phyloP scores from a whole-genome alignment of 2,113 vertebrate species.

The Hippocampus zosterae region DNA sequence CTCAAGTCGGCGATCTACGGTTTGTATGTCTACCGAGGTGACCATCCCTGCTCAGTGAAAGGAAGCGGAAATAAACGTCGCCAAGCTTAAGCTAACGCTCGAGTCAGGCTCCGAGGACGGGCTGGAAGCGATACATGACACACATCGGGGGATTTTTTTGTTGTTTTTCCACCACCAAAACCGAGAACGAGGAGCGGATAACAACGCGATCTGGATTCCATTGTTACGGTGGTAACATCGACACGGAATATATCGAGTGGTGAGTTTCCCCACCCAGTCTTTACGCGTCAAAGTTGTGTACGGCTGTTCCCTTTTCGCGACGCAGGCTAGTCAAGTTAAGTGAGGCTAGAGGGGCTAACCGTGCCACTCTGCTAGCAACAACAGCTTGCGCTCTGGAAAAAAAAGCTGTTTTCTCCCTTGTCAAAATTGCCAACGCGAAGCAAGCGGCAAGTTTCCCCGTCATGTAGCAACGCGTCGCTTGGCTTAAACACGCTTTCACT shows the following conservation, averaged over 20 bases:
- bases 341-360: conserved; percentile 27
- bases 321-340: conserved; percentile 5
- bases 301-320: conserved; percentile 15
- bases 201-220: conserved; percentile 6
- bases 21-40: background rate
- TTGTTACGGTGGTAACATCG: conserved; percentile 17
- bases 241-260: conserved; percentile 48
- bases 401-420: conserved; percentile 55
- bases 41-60: conserved; percentile 44
- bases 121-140: conserved; percentile 38
- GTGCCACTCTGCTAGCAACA: conserved; percentile 46
- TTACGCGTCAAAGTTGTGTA: conserved; percentile 27
- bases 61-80: conserved; percentile 72
- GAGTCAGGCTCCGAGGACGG: conserved; percentile 44
- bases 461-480: background rate
- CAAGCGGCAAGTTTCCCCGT: conserved; percentile 12
- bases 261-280: conserved; percentile 40
- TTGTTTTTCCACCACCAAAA: background rate
- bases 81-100: conserved; percentile 52
- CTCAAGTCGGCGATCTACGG: too few species aligned
- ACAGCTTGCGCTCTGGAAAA: conserved; percentile 40
- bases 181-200: conserved; percentile 35
- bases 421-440: conserved; percentile 36
- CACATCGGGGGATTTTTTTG: conserved; percentile 8
- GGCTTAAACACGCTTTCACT: background rate